Base-by-base conservation (phyloP, 1,140 invertebrate species). In the Cydia amplana region DNA sequence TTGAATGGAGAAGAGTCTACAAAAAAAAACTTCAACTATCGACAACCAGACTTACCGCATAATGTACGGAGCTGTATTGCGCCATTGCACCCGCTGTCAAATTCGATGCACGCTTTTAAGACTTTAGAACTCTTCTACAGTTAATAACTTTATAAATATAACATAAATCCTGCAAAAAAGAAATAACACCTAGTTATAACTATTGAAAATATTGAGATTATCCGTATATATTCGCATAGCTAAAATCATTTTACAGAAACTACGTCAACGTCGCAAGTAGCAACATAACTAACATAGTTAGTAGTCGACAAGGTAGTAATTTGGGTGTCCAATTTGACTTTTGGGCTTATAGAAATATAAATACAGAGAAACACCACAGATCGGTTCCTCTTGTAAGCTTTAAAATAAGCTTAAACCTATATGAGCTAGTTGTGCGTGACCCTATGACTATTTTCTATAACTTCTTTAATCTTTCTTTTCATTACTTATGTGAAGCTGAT, bases 151-250 rank as follows among this genome's bases (percentile, higher is more conserved):
- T 28, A 28, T 28, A 28, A 28, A 28, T 28, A 28, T 28, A 28
- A 28, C 4, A 28, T 28, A 28, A 28, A 28, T 28, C 4, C 4
- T 4, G 28, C 28, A 28, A 28, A 28, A 28, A 2, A 28, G 4
- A 28, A 28, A 28, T 28, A 28, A 28, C 28, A 28, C 28, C 28
- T 28, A 28, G 28, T 25, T 25, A 25, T 25, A 25, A 25, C 25
- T 25, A 25, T 25, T 25, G 25, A 3, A 25, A 25, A 25, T 25
- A 25, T 25, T 25, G 25, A 3, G 25, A 25, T 25, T 18, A n/a
- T n/a, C n/a, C n/a, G n/a, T n/a, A 2, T 55, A n/a, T 55, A 1
- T 55, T 55, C 79, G 18, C 18, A 60, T 60, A 9, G 49, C 55
- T 60, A 23, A 20, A 60, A 20, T 60, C 10, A 18, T 60, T 60